Base-by-base conservation (phyloP, 2,797 vertebrate genomes). In the Dromococcyx pavoninus region DNA sequence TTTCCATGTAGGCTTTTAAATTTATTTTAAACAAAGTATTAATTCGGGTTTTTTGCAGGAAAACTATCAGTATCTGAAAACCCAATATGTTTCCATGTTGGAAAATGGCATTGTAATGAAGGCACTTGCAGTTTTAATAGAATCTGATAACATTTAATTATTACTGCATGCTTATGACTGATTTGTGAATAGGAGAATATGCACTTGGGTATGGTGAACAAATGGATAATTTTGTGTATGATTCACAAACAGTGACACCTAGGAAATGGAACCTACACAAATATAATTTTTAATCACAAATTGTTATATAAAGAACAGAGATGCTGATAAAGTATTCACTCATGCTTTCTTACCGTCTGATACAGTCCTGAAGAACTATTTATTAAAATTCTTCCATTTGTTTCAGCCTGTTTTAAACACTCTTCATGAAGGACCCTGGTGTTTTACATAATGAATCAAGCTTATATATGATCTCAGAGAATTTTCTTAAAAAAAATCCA, bases 251-350 rank as follows among this genome's bases (percentile, higher is more conserved):
- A 58, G 88, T 87, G 81, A 69, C 61, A 73, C 15, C 50, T 67
- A 67, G 71, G 77, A 93, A 91, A 88, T 86, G 24, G 41, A 75
- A 71, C 24, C 58, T 74, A 58, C 7, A 17, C 2, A 25, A 66
- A 73, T 78, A 64, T 28, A 70, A 32, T 53, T 88, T 95, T 92
- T 79, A 93, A 97, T 95, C 90, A 79, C 41, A 75, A 46, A 61
- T 78, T 78, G 17, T 35, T 82, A 89, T 77, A 86, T 57, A 57
- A 61, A 78, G 50, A 61, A 23, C 50, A 65, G 13, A 84, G 66
- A 51, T 89, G 27, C 37, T 86, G 73, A 41, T 84, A 91, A 78
- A 12, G 22, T 74, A 65, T 80, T 92, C 89, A 50, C 21, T 91
- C 14, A 9, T 87, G 7, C 35, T 74, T 81, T 79, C 39, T 60